Percentiles rank a stretch among this genome's conserved stretches.
Evolutionary conservation across 2,888 invertebrate species (phyloP).

Genomic region (Priocnemis perturbator): DNA sequence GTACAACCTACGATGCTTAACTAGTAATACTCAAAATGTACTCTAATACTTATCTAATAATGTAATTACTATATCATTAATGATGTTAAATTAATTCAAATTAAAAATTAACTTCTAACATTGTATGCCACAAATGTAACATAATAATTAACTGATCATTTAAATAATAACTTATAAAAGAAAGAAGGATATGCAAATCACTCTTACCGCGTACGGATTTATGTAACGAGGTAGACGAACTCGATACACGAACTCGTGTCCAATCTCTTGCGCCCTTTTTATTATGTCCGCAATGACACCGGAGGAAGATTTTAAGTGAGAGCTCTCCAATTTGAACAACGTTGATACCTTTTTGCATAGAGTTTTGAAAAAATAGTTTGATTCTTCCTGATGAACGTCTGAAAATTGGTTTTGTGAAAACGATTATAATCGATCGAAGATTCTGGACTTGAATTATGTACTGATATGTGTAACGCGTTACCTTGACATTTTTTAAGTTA

Average conservation of each 20-base stretch:
- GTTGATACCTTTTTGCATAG: constrained; percentile 83
- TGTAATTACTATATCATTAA: too few relatives aligned
- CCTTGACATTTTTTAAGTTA: constrained; percentile 34
- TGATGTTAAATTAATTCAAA: not conserved
- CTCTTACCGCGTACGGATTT: constrained; percentile 79
- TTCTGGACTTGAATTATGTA: too few relatives aligned
- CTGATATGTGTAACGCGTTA: too few relatives aligned
- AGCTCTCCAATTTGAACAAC: constrained; percentile 79
- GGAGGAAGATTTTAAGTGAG: constrained; percentile 79
- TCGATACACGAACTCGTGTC: constrained; percentile 66
- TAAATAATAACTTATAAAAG: constrained; percentile 3
- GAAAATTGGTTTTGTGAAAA: constrained; percentile 47
- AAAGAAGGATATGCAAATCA: constrained; percentile 6
- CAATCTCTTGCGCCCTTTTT: constrained; percentile 75
- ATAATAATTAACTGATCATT: not conserved
- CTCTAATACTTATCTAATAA: too few relatives aligned
- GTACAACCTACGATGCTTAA: too few relatives aligned
- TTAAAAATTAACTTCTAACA: not conserved
- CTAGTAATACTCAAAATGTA: too few relatives aligned
- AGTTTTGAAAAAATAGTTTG: constrained; percentile 82
- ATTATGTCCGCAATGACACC: constrained; percentile 83
- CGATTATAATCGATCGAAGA: not conserved
- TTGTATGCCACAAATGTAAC: not conserved
- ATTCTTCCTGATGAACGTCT: constrained; percentile 79
- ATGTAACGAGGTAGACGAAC: constrained; percentile 84